Evolutionary conservation across 37 sponge, comb jelly and placozoan species (phyloP).

Genomic region (Agelas oroides): DNA sequence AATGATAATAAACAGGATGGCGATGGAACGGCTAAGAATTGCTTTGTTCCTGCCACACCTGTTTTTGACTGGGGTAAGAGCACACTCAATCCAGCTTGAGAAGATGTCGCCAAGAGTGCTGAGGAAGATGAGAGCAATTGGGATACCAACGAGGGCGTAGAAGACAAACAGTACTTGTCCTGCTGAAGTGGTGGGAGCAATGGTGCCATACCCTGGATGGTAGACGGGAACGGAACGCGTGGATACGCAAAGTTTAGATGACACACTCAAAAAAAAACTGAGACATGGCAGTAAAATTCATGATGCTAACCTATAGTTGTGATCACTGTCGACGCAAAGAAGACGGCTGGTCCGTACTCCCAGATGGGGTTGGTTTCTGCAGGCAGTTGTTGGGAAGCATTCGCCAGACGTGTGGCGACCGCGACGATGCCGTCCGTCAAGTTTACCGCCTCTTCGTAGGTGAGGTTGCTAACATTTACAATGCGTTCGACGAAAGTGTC

Average conservation of each 20-base stretch:
- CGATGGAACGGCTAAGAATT: not conserved
- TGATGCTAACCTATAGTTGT: conserved; percentile 87
- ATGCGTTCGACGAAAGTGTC: not conserved
- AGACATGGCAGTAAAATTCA: too few relatives aligned
- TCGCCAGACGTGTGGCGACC: not conserved
- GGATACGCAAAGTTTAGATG: too few relatives aligned
- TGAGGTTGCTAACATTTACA: conserved; percentile 11
- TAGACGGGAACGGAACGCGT: too few relatives aligned
- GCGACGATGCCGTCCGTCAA: not conserved
- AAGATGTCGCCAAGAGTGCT: conserved; percentile 48
- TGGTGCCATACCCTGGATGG: conserved; percentile 87
- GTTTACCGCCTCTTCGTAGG: conserved; percentile 7
- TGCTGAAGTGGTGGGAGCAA: conserved; percentile 70
- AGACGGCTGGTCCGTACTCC: conserved; percentile 62
- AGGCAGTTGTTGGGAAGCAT: not conserved
- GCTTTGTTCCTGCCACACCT: not conserved
- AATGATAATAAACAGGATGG: not conserved
- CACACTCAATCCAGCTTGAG: not conserved
- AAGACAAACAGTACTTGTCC: conserved; percentile 70
- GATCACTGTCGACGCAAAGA: conserved; percentile 74
- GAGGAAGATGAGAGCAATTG: conserved; percentile 68
- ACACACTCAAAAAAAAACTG: too few relatives aligned
- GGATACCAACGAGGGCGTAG: conserved; percentile 89
- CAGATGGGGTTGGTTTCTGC: conserved; percentile 34
- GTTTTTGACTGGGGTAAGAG: not conserved